phyloP scores from a whole-genome alignment of 2,113 vertebrate species.

The Brachypteracias leptosomus region DNA sequence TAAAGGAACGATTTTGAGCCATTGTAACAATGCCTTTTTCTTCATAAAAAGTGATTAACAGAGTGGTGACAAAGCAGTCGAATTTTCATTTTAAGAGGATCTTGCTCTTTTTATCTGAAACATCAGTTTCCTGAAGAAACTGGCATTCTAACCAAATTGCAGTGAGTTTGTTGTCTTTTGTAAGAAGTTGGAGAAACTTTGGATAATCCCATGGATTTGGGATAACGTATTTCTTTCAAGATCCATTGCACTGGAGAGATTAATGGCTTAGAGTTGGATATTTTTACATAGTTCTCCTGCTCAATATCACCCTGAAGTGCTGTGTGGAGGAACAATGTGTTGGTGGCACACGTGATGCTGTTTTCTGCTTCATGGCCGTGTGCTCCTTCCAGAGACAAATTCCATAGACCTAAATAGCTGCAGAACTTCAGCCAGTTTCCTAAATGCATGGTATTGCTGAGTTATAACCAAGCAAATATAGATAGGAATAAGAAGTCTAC shows the following conservation, averaged over 20 bases:
- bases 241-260: not conserved
- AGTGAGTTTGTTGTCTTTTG: conserved; percentile 63
- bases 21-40: conserved; percentile 80
- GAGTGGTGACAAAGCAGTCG: conserved; percentile 63
- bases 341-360: conserved; percentile 34
- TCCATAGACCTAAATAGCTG: conserved; percentile 7
- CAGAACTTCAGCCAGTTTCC: conserved; percentile 18
- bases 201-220: conserved; percentile 1
- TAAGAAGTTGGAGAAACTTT: conserved; percentile 36
- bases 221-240: not conserved
- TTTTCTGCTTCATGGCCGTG: conserved; percentile 49
- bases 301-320: conserved; percentile 23
- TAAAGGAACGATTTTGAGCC: conserved; percentile 81
- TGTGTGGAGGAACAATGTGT: conserved; percentile 13
- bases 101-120: conserved; percentile 64
- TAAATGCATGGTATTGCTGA: conserved; percentile 15
- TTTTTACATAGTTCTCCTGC: conserved; percentile 16
- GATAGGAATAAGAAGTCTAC: not conserved
- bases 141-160: conserved; percentile 71
- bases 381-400: not conserved
- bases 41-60: conserved; percentile 72
- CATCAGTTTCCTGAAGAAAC: conserved; percentile 72
- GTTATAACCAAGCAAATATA: not conserved
- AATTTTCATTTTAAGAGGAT: conserved; percentile 71
- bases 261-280: not conserved